Conservation (phyloP, 2,113 vertebrate species). For the Pogonocichla stellata region DNA sequence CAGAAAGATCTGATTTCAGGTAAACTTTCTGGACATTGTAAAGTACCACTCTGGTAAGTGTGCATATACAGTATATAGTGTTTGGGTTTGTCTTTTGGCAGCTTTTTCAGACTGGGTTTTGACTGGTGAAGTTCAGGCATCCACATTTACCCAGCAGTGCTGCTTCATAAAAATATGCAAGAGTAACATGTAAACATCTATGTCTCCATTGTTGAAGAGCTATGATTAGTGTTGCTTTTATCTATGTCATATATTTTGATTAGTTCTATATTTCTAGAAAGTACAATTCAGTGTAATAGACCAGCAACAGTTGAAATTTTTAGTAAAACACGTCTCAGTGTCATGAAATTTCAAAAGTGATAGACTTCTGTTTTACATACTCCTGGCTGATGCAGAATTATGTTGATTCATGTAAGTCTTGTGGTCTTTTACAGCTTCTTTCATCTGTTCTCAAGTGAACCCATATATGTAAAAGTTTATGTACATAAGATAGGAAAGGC, state of each 20-base stretch:
- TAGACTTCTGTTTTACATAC: neutral
- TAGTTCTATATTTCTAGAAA: neutral
- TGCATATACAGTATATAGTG: neutral
- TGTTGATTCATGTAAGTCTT: neutral
- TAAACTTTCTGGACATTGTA: neutral
- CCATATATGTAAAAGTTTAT: neutral
- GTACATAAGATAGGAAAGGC: neutral
- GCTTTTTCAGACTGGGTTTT: neutral
- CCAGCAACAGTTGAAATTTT: neutral
- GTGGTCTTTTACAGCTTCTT: neutral
- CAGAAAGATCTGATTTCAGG: neutral
- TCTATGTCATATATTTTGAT: neutral
- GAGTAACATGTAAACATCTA: accelerated
- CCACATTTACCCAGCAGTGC: neutral
- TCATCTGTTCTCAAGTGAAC: neutral
- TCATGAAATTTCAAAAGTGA: neutral
- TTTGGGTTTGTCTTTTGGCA: neutral
- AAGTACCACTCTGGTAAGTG: neutral
- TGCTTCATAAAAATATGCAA: neutral
- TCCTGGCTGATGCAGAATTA: neutral
- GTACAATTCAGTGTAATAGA: neutral
- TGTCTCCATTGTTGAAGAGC: neutral
- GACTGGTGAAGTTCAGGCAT: neutral
- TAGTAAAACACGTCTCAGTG: neutral
- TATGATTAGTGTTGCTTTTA: neutral